These are phyloP conservation scores for Olivierus martensii DNA, from an alignment of 1,140 invertebrate genomes.

Conservation along the genomic window DNA sequence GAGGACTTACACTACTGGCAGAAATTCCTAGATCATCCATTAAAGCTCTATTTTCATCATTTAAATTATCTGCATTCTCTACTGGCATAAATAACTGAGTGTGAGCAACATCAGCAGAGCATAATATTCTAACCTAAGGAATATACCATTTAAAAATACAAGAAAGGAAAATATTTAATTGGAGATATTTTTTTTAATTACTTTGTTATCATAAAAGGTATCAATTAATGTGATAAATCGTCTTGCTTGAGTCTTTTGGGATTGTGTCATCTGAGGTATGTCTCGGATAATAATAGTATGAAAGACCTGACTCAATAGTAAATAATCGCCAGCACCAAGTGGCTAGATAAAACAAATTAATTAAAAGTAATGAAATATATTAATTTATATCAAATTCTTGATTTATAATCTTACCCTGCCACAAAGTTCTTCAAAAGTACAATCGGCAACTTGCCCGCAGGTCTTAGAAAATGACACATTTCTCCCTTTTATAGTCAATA, in stretches of 20 bases:
- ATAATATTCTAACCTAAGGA: conserved; percentile 54
- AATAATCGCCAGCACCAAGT: conserved; percentile 84
- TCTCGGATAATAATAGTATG: conserved; percentile 87
- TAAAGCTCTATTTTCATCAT: conserved; percentile 59
- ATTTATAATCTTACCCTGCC: conserved; percentile 59
- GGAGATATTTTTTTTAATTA: conserved; percentile 33
- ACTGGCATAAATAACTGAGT: conserved; percentile 56
- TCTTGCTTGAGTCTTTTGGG: conserved; percentile 65
- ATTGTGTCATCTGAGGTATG: conserved; percentile 65
- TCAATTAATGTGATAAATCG: conserved; percentile 96
- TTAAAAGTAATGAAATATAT: too few species aligned
- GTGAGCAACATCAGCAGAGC: conserved; percentile 58
- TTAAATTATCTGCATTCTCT: conserved; percentile 36
- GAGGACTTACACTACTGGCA: conserved; percentile 30
- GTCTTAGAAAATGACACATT: conserved; percentile 77
- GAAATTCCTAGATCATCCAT: conserved; percentile 88
- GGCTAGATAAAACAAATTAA: conserved; percentile 42
- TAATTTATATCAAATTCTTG: too few species aligned
- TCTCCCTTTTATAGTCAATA: conserved; percentile 69
- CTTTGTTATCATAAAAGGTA: conserved; percentile 89
- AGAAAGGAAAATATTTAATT: background rate
- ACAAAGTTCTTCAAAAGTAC: conserved; percentile 81
- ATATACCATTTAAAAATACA: background rate
- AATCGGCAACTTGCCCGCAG: conserved; percentile 82
- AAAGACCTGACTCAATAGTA: conserved; percentile 80